phyloP scores from a whole-genome alignment of 1,140 invertebrate species.

The Halictus rubicundus region DNA sequence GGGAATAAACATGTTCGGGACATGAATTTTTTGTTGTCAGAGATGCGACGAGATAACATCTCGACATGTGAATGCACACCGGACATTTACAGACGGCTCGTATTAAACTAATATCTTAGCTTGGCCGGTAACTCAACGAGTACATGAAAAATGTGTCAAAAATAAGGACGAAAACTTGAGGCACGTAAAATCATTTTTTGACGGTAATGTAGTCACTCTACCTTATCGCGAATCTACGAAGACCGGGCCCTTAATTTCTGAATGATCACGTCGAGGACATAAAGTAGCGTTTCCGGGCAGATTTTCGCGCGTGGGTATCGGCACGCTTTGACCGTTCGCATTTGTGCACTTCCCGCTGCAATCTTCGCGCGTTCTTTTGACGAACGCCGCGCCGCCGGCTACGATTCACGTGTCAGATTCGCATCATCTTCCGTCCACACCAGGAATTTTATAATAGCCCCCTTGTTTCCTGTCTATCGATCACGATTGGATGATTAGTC shows the following conservation, averaged over 20 bases:
- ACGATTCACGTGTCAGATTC: slow-evolving; percentile 14
- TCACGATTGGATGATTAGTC: neutral
- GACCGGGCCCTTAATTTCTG: slow-evolving; percentile 59
- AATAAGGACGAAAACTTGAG: too few species aligned
- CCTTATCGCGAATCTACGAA: too few species aligned
- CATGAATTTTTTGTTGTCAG: neutral
- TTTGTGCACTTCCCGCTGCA: slow-evolving; percentile 1
- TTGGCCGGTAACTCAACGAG: too few species aligned
- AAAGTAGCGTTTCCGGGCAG: slow-evolving; percentile 52
- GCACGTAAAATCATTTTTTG: too few species aligned
- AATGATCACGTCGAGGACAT: slow-evolving; percentile 40
- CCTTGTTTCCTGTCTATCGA: slow-evolving; percentile 3
- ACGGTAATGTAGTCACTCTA: too few species aligned
- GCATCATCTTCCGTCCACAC: neutral
- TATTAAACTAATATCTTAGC: too few species aligned
- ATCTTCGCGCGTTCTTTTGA: slow-evolving; percentile 17
- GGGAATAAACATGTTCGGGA: slow-evolving; percentile 23
- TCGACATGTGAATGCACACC: neutral
- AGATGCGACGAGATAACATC: slow-evolving; percentile 31
- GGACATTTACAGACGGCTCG: too few species aligned
- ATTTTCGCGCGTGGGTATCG: slow-evolving; percentile 52
- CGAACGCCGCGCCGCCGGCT: neutral
- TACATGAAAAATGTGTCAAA: too few species aligned
- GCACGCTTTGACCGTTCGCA: slow-evolving; percentile 43
- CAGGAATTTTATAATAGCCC: neutral